Evolutionary conservation across 2,888 invertebrate genomes (phyloP), one percentile per base, ranked within the genome.

Genomic region (Eristalinus aeneus): DNA sequence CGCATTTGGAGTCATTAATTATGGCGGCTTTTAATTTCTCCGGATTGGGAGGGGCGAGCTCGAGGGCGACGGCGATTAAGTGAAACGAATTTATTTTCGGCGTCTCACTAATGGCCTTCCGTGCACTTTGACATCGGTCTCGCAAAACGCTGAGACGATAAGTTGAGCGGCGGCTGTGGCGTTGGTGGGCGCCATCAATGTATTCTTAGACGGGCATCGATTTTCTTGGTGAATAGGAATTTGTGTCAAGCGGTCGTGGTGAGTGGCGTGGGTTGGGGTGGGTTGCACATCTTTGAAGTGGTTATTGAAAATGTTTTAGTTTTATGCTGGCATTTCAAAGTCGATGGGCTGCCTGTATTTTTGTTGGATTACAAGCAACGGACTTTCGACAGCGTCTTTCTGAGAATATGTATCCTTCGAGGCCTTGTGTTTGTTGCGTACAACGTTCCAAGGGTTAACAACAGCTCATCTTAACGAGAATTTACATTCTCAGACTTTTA

Each of bases 381-480:
- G n/a, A n/a, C n/a, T n/a, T n/a, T n/a, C n/a, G n/a, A n/a, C n/a
- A n/a, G n/a, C n/a, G n/a, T n/a, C n/a, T n/a, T n/a, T n/a, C n/a
- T n/a, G n/a, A n/a, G n/a, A n/a, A n/a, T n/a, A n/a, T n/a, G n/a
- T n/a, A n/a, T 27, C 5, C 5, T 27, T 27, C 27, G 5, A 2
- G 27, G 16, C 54, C 54, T 54, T 4, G 12, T 54, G 54, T 5
- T 27, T 2, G 27, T 27, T 27, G 27, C n/a, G n/a, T n/a, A n/a
- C n/a, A n/a, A n/a, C n/a, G n/a, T n/a, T n/a, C 11, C 11, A 36
- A 5, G 10, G 36, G 4, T 36, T 12, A 12, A 0, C 11, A 32
- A 8, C n/a, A 46, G 34, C 61, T 75, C n/a, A 54, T 63, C 63
- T 46, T 61, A 31, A 39, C n/a, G n/a, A n/a, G n/a, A n/a, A n/a